Base-by-base conservation (phyloP, 2,797 vertebrate species). In the Danio albolineatus region DNA sequence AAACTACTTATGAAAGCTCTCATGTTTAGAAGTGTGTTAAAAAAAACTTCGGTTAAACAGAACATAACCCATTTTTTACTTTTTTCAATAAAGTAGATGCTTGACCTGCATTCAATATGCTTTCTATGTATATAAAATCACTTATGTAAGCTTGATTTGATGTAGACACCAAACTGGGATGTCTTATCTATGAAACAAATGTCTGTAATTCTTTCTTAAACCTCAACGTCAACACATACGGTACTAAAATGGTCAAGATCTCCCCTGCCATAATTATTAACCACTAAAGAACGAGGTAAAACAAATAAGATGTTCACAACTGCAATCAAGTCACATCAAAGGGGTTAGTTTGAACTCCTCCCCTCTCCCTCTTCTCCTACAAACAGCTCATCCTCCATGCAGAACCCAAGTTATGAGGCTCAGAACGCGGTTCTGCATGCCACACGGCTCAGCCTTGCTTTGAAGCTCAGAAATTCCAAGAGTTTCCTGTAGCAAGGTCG, bases 401-500 rank as follows among this genome's bases (percentile, higher is more conserved):
- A 60, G 57, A 73, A 73, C 80, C 43, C 71, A 56, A 80, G 57
- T 73, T 19, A 59, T 67, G 70, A 73, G 14, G 36, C 59, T 38
- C 48, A 60, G 28, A 28, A 77, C 61, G 51, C 79, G 69, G 60
- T 66, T 73, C 38, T 44, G 78, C 81, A 83, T 74, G 66, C 48
- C 59, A 49, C 59, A 66, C 10, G n/a, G n/a, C 17, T 74, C 78
- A 78, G 84, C 87, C 85, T 81, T 78, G 81, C 91, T 93, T 93
- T 93, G 91, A 93, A 91, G 92, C 88, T 78, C 17, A 57, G 84
- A 79, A 90, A 91, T 92, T 93, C 92, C 91, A 91, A 84, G 79
- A 88, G 86, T 89, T 91, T 93, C 91, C 87, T 89, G 90, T 90
- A 91, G 89, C 85, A 51, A 86, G 82, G 77, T 83, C 64, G 9